phyloP scores from a whole-genome alignment of 2,888 invertebrate species.

The Vesta saturnalis region DNA sequence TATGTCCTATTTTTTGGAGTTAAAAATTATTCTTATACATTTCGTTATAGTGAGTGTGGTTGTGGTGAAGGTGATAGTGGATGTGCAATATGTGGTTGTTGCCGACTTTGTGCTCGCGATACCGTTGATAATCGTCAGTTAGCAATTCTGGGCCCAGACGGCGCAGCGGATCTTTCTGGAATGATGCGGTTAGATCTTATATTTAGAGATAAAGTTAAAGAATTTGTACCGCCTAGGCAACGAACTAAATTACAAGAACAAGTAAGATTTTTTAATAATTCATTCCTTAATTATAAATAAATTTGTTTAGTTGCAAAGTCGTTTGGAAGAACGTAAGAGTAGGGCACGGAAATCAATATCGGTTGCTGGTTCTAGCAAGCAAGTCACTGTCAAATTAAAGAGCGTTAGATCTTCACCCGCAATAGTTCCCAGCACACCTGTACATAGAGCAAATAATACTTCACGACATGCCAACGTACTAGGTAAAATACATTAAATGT shows the following conservation, averaged over 20 bases:
- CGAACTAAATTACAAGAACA: constrained; percentile 69
- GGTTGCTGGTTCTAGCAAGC: constrained; percentile 58
- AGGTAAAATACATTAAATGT: constrained; percentile 42
- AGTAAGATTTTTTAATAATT: constrained; percentile 39
- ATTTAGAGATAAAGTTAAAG: constrained; percentile 62
- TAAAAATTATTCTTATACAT: not conserved
- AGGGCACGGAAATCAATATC: constrained; percentile 61
- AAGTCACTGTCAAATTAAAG: constrained; percentile 53
- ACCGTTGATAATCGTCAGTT: constrained; percentile 67
- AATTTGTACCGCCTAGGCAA: constrained; percentile 62
- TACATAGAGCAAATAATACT: constrained; percentile 53
- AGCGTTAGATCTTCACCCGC: constrained; percentile 45
- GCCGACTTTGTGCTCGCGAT: constrained; percentile 85
- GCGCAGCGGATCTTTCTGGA: constrained; percentile 64
- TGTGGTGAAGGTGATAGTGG: constrained; percentile 97
- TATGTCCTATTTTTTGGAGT: constrained; percentile 67
- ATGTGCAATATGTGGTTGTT: constrained; percentile 91
- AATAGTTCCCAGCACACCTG: constrained; percentile 48
- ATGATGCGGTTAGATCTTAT: constrained; percentile 68
- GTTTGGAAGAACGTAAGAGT: constrained; percentile 68
- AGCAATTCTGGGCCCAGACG: constrained; percentile 61
- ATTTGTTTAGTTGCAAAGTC: constrained; percentile 55
- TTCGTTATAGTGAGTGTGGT: constrained; percentile 80
- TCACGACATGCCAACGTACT: constrained; percentile 51
- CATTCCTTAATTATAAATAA: not conserved